Conservation (phyloP, 2,797 vertebrate genomes). For the Falco cherrug region DNA sequence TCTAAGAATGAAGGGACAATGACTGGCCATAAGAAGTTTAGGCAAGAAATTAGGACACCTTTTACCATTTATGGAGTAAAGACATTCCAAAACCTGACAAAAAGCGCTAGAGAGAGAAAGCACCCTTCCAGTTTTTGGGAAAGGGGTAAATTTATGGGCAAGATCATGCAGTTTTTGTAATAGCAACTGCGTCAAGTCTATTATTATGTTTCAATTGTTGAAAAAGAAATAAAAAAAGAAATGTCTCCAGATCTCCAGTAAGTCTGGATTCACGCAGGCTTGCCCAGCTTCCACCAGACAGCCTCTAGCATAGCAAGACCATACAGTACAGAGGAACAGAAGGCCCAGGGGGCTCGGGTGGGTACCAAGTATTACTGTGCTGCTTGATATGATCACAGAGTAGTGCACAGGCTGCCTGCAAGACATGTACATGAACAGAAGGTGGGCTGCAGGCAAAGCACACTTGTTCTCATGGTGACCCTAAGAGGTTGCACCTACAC, state of each 20-base stretch:
- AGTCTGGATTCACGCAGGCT: background rate
- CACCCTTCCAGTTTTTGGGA: background rate
- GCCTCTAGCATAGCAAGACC: background rate
- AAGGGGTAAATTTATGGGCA: background rate
- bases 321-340: background rate
- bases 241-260: background rate
- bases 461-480: background rate
- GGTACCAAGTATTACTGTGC: background rate
- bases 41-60: background rate
- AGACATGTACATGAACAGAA: background rate
- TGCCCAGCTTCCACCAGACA: background rate
- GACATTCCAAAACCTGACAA: background rate
- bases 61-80: background rate
- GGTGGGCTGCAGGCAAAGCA: constrained; percentile 9
- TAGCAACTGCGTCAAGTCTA: background rate
- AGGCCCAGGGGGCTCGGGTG: background rate
- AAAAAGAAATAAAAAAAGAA: background rate
- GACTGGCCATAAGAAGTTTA: background rate
- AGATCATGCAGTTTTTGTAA: background rate
- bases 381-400: background rate
- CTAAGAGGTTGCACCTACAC: background rate
- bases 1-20: background rate
- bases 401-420: background rate
- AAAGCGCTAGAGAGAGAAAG: background rate
- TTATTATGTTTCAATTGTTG: background rate